phyloP scores from a whole-genome alignment of 2,113 vertebrate genomes.

The Ptilonorhynchus violaceus region DNA sequence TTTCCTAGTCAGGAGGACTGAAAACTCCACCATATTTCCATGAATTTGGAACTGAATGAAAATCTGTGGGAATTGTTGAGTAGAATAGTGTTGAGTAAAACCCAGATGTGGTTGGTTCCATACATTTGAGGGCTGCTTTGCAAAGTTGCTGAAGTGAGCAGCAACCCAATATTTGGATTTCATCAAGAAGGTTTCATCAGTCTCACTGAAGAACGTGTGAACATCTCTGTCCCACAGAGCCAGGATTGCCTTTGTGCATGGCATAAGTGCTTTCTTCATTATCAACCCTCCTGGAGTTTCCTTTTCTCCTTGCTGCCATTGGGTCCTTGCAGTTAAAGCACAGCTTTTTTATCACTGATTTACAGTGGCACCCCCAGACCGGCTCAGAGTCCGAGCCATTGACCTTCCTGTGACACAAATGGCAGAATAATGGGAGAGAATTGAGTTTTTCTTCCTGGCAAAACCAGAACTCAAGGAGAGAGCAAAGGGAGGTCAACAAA shows the following conservation, averaged over 20 bases:
- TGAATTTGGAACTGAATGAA: background rate
- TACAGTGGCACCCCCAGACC: background rate
- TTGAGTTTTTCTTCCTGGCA: background rate
- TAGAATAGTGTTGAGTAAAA: background rate
- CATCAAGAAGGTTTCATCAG: background rate
- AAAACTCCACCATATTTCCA: background rate
- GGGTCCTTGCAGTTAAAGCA: background rate
- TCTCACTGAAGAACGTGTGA: background rate
- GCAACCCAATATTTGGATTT: background rate
- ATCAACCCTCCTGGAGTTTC: background rate
- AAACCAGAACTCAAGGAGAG: background rate
- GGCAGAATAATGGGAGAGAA: background rate
- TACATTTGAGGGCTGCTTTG: background rate
- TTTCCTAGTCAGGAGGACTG: background rate
- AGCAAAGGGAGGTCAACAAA: background rate
- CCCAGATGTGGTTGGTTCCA: background rate
- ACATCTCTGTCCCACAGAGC: too few species aligned
- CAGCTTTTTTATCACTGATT: background rate
- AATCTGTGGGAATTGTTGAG: background rate
- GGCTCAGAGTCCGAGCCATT: background rate
- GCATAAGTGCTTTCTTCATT: background rate
- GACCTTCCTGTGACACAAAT: background rate
- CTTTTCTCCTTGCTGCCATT: background rate
- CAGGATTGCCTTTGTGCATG: background rate
- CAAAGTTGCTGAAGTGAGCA: background rate